phyloP scores from a whole-genome alignment of 2,888 invertebrate species.

The Ennomos quercinarius region DNA sequence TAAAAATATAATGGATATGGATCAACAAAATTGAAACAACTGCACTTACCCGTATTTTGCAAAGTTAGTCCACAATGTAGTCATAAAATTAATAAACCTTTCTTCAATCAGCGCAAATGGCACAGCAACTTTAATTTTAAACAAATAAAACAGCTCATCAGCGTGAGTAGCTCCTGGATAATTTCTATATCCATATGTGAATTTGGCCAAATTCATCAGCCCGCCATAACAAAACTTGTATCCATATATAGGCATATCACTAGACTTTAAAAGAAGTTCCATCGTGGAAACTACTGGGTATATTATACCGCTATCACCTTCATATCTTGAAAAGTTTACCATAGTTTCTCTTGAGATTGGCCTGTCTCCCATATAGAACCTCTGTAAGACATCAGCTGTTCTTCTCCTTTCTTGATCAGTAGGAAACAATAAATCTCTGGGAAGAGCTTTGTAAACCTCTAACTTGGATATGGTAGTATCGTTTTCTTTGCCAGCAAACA shows the following conservation, averaged over 20 bases:
- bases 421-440: slow-evolving; percentile 65
- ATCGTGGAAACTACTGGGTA: slow-evolving; percentile 64
- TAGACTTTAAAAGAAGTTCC: slow-evolving; percentile 57
- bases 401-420: slow-evolving; percentile 50
- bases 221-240: slow-evolving; percentile 72
- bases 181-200: slow-evolving; percentile 53
- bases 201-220: slow-evolving; percentile 69
- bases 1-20: too few species aligned
- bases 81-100: slow-evolving; percentile 60
- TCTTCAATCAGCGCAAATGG: slow-evolving; percentile 54
- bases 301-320: slow-evolving; percentile 69
- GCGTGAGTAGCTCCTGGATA: slow-evolving; percentile 75
- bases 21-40: not conserved
- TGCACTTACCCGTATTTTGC: slow-evolving; percentile 69
- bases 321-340: slow-evolving; percentile 64
- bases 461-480: slow-evolving; percentile 63
- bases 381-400: slow-evolving; percentile 57
- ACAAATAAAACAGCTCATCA: slow-evolving; percentile 78
- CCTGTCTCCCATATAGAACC: slow-evolving; percentile 74
- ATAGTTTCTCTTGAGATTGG: slow-evolving; percentile 62
- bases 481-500: slow-evolving; percentile 76
- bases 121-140: slow-evolving; percentile 57
- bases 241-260: slow-evolving; percentile 56
- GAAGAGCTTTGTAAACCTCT: slow-evolving; percentile 62
- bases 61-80: slow-evolving; percentile 75